Evolutionary conservation across 2,888 invertebrate genomes (phyloP).

Genomic region (Cenopis cana): DNA sequence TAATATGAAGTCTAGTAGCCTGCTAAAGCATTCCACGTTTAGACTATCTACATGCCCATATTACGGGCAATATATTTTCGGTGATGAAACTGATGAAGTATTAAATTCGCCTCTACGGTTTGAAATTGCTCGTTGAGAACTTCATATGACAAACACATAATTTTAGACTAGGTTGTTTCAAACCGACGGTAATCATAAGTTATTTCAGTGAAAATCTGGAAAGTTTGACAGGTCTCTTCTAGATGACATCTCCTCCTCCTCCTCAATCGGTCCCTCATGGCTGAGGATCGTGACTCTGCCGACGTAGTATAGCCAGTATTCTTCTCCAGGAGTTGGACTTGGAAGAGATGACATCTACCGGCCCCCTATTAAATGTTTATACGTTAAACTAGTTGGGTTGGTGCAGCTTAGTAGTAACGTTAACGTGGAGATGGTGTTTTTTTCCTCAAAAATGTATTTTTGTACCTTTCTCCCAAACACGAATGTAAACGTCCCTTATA

Average conservation of each 20-base stretch:
- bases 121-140: slow-evolving; percentile 1
- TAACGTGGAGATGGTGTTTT: too few relatives aligned
- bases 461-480: too few relatives aligned
- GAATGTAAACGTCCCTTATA: too few relatives aligned
- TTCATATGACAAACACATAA: not conserved
- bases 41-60: slow-evolving; percentile 17
- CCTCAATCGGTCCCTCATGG: too few relatives aligned
- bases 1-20: slow-evolving; percentile 26
- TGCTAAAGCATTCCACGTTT: slow-evolving; percentile 26
- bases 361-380: not conserved
- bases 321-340: too few relatives aligned
- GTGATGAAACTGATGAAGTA: slow-evolving; percentile 12
- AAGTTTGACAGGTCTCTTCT: not conserved
- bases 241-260: too few relatives aligned
- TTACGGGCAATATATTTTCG: slow-evolving; percentile 13
- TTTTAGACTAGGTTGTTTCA: not conserved
- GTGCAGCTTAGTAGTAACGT: too few relatives aligned
- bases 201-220: not conserved
- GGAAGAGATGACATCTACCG: not conserved
- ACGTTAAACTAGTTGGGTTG: too few relatives aligned
- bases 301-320: too few relatives aligned
- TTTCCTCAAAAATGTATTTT: too few relatives aligned
- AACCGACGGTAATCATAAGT: not conserved
- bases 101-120: slow-evolving; percentile 10
- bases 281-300: too few relatives aligned